Base-by-base conservation (phyloP, 2,113 vertebrate species). In the Nicator chloris region DNA sequence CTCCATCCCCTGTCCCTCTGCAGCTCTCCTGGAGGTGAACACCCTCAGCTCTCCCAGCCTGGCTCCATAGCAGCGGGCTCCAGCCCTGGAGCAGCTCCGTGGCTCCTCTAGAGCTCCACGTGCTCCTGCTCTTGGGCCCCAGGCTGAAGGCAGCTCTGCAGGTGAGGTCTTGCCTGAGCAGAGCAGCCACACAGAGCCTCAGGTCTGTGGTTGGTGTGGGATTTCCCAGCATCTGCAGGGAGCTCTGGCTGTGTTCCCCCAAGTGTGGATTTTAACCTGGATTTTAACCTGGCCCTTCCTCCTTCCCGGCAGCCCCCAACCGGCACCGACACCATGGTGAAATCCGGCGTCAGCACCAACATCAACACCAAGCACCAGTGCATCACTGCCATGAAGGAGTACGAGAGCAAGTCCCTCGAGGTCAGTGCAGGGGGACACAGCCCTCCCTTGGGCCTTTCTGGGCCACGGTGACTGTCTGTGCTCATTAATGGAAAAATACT, bases 301-400 rank as follows among this genome's bases (percentile, higher is more conserved):
- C 57, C 87, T 59, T 90, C 37, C 72, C 82, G 7, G 35, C 95
- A 99, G 99, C 98, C 99, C 16, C 99, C 98, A 3, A 98, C 98
- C 0, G 99, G 99, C 78, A 99, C 98, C 11, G 99, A 99, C 95
- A 99, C 99, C 5, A 99, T 99, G 99, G 99, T 99, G 31, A 99
- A 99, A 75, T 98, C 98, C 1, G 99, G 99, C 3, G 99, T 99
- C 76, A 99, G 99, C 91, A 99, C 99, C 5, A 99, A 98, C 97
- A 99, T 99, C 98, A 99, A 98, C 93, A 99, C 99, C 65, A 99
- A 99, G 81, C 99, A 99, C 92, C 99, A 99, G 75, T 99, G 99
- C 86, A 99, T 99, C 93, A 99, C 99, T 16, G 99, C 99, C 73
- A 99, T 99, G 99, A 99, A 99, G 92, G 99, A 99, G 64, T 99